A percentile compares a stretch with the other conserved stretches of the same genome.
phyloP scores from a whole-genome alignment of 1,140 invertebrate species.

The Chelonus insularis region DNA sequence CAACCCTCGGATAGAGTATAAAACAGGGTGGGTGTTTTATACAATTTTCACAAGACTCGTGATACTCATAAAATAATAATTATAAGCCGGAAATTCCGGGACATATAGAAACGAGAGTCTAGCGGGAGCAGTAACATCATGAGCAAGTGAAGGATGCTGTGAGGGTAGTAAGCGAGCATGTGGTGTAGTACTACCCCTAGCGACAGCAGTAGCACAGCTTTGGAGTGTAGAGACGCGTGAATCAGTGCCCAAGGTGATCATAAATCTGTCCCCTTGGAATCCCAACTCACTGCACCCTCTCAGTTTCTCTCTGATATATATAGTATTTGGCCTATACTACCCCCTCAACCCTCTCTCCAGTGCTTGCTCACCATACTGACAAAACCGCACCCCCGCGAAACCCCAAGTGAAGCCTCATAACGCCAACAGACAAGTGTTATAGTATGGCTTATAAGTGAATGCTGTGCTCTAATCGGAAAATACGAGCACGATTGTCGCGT shows the following conservation, averaged over 20 bases:
- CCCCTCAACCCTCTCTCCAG: too few species aligned
- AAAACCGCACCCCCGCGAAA: conserved; percentile 28
- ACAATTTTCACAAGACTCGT: conserved; percentile 42
- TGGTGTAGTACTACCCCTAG: conserved; percentile 33
- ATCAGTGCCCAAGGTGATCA: conserved; percentile 61
- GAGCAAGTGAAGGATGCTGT: neutral
- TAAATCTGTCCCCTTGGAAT: conserved; percentile 56
- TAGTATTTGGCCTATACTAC: neutral
- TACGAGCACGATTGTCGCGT: conserved; percentile 56
- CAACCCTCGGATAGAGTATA: neutral
- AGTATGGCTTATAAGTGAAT: conserved; percentile 62
- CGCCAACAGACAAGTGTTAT: conserved; percentile 60
- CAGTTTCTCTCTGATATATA: neutral
- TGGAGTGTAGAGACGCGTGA: conserved; percentile 37
- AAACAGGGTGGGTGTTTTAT: neutral
- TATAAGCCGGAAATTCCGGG: conserved; percentile 41
- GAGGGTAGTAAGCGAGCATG: conserved; percentile 51
- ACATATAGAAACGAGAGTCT: conserved; percentile 17
- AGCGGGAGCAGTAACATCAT: conserved; percentile 11
- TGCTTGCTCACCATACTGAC: neutral
- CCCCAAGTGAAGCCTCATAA: conserved; percentile 46
- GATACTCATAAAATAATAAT: conserved; percentile 56
- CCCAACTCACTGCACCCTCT: conserved; percentile 13
- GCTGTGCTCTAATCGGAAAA: conserved; percentile 60
- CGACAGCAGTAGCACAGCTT: conserved; percentile 31